Evolutionary conservation across 2,888 invertebrate species (phyloP).

Genomic region (Drosophila yooni): DNA sequence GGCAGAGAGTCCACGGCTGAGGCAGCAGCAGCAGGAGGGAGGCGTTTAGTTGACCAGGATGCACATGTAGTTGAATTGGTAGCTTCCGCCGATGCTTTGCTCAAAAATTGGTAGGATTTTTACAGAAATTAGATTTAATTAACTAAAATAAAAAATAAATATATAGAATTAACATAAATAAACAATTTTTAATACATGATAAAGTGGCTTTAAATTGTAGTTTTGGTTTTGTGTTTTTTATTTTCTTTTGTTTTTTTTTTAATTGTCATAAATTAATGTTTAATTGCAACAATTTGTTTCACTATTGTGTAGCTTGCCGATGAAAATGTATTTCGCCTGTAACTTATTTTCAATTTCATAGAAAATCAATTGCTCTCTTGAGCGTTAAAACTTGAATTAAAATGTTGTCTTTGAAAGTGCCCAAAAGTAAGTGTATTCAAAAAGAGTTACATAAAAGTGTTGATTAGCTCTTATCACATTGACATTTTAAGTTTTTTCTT

Average conservation of each 20-base stretch:
- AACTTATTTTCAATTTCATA: constrained; percentile 65
- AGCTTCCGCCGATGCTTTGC: constrained; percentile 30
- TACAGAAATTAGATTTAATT: constrained; percentile 63
- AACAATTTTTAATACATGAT: constrained; percentile 46
- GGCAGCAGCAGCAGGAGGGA: constrained; percentile 29
- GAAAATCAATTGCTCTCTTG: constrained; percentile 48
- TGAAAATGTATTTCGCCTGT: constrained; percentile 49
- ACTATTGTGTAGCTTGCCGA: constrained; percentile 54
- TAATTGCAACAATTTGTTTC: constrained; percentile 65
- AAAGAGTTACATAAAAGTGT: constrained; percentile 72
- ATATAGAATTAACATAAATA: constrained; percentile 44
- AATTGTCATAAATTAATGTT: constrained; percentile 62
- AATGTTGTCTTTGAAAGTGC: constrained; percentile 63
- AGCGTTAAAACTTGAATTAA: constrained; percentile 52
- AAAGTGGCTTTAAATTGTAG: constrained; percentile 18
- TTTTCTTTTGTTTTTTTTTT: constrained; percentile 57
- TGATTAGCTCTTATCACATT: constrained; percentile 74
- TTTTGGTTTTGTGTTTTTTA: constrained; percentile 38
- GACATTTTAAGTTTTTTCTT: constrained; percentile 62
- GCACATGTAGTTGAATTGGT: constrained; percentile 30
- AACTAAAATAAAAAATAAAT: constrained; percentile 9
- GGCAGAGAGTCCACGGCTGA: constrained; percentile 25
- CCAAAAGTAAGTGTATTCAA: constrained; percentile 62
- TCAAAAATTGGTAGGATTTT: constrained; percentile 64
- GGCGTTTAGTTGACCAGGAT: constrained; percentile 17